Percentiles rank a stretch among this genome's conserved stretches.
These are phyloP conservation scores for Nomada lathburiana DNA, from an alignment of 2,888 invertebrate species.

Conservation along the genomic window DNA sequence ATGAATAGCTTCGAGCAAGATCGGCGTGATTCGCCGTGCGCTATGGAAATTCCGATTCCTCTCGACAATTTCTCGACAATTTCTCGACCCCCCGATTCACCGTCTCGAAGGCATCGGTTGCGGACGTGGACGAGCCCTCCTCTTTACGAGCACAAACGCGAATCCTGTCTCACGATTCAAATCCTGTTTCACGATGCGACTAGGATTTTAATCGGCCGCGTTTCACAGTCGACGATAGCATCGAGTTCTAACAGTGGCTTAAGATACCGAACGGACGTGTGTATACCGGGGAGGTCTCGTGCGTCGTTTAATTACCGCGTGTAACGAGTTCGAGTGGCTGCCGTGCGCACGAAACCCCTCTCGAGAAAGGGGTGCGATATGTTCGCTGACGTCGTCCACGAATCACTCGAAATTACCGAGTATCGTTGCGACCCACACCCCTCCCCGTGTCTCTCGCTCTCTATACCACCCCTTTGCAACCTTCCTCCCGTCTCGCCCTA, in stretches of 20 bases:
- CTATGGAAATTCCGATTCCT: conserved; percentile 52
- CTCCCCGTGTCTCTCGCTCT: neutral
- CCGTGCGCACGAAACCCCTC: conserved; percentile 81
- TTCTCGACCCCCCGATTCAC: conserved; percentile 15
- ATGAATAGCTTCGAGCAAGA: conserved; percentile 52
- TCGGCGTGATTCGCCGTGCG: conserved; percentile 26
- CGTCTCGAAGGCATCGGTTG: conserved; percentile 1
- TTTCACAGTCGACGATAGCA: conserved; percentile 20
- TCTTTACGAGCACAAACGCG: neutral
- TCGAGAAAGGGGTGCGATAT: conserved; percentile 74
- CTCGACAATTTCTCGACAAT: conserved; percentile 5
- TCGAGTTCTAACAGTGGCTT: conserved; percentile 75
- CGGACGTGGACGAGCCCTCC: neutral
- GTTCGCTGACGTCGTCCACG: conserved; percentile 76
- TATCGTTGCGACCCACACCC: conserved; percentile 66
- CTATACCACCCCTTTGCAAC: conserved; percentile 41
- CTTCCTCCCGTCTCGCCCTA: conserved; percentile 36
- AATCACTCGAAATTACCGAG: conserved; percentile 77
- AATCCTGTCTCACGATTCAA: conserved; percentile 13
- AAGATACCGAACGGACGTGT: conserved; percentile 61
- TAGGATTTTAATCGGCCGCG: neutral
- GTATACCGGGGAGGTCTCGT: conserved; percentile 78
- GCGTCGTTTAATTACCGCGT: conserved; percentile 84
- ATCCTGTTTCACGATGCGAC: conserved; percentile 30
- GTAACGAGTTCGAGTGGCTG: conserved; percentile 84